Evolutionary conservation across 2,797 vertebrate species (phyloP).

Genomic region (Cuculus canorus): DNA sequence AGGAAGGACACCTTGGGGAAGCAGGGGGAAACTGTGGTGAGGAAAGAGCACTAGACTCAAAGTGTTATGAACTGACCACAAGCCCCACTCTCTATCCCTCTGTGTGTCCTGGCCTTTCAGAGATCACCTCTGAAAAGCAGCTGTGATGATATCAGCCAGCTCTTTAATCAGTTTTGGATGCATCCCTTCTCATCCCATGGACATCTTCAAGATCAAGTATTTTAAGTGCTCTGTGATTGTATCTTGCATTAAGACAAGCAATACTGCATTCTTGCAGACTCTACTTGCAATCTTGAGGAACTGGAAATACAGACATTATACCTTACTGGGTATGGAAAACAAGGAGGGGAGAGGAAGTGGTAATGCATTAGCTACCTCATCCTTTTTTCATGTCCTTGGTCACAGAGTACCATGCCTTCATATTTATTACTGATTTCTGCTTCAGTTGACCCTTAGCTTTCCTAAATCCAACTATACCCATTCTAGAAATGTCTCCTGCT

Average conservation of each 20-base stretch:
- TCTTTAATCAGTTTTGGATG: not conserved
- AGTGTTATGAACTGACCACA: not conserved
- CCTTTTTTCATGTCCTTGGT: not conserved
- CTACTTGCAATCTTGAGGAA: not conserved
- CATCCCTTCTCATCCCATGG: not conserved
- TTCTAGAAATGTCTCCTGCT: not conserved
- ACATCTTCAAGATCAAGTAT: not conserved
- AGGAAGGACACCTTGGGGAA: not conserved
- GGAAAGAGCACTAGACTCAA: too few relatives aligned
- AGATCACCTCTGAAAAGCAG: not conserved
- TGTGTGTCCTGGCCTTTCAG: not conserved
- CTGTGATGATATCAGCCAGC: not conserved
- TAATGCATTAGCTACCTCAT: not conserved
- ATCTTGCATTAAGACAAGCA: not conserved
- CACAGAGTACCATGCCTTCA: not conserved
- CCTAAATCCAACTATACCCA: not conserved
- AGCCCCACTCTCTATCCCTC: too few relatives aligned
- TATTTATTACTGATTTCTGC: not conserved
- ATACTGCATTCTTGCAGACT: not conserved
- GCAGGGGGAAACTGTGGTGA: not conserved
- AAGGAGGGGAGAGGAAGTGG: rapidly evolving
- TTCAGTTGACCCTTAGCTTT: not conserved
- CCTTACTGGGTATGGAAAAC: not conserved
- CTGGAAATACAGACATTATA: not conserved
- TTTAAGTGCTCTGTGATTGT: not conserved